Base-by-base conservation (phyloP, 2,888 invertebrate genomes). In the Furcula furcula region DNA sequence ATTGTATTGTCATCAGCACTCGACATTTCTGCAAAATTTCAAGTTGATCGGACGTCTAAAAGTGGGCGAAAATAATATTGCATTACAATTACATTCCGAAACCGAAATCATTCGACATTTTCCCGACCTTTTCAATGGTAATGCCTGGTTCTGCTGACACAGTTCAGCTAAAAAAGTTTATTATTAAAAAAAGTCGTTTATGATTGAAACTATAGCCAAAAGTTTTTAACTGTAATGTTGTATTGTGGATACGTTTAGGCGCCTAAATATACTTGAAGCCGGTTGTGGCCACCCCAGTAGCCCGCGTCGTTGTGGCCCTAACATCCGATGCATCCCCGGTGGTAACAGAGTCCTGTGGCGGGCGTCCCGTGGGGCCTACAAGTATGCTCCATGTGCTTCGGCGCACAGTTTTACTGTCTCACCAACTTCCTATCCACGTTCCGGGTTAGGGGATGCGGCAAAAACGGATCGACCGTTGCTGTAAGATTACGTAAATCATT, bases 381-480 rank as follows among this genome's bases (percentile, higher is more conserved):
- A 49, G 81, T 81, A 61, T 82, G 88, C 65, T 65, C 80, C 55
- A 68, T 90, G 69, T 91, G 91, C 81, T 90, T 90, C 78, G 78
- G 89, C 55, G 92, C 91, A 63, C 93, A 91, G 83, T 67, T 91
- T 65, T 90, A 90, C 78, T 91, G 93, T 82, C 89, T 92, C 81
- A 74, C 91, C 77, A 90, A 90, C 82, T 94, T 94, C 91, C 90
- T 90, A 73, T 90, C 91, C 79, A 91, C 92, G 60, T 93, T 95
- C 90, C 91, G 91, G 65, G 88, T 91, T 76, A 97, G 97, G 83
- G 98, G 98, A 75, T 94, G 94, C 83, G 98, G 98, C 76, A 98
- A 97, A 90, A 98, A 98, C 87, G 98, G 97, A 85, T 98, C 98
- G 55, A 96, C 98, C 57, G 95, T 98, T 77, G 98, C 98, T 84